Conservation (phyloP, 2,113 vertebrate species). For the Brienomyrus longianalis region DNA sequence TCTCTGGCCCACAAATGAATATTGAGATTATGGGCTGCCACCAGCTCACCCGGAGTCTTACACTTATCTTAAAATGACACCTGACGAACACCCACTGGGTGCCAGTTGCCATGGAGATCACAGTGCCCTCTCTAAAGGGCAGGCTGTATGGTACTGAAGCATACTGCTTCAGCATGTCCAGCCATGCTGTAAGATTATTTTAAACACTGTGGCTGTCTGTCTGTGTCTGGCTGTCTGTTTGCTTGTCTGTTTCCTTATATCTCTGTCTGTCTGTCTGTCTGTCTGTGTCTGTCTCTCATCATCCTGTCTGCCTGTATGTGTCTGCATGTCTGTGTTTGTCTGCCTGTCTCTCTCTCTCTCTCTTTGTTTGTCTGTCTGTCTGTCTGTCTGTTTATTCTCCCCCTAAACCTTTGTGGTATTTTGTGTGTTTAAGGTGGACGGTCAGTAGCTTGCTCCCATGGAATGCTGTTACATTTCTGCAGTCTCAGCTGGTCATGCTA, state of each 20-base stretch:
- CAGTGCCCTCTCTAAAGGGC: neutral
- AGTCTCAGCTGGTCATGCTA: neutral
- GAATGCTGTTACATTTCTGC: neutral
- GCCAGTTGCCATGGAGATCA: neutral
- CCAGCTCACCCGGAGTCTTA: neutral
- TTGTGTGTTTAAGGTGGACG: neutral
- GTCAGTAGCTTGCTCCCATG: neutral
- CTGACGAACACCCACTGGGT: neutral
- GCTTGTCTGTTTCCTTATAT: no score
- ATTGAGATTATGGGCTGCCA: neutral
- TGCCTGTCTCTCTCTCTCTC: neutral
- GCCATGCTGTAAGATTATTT: neutral
- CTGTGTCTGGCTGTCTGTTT: neutral
- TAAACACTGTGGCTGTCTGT: neutral
- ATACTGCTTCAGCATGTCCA: neutral
- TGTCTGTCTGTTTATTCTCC: neutral
- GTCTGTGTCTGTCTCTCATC: no score
- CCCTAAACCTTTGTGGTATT: neutral
- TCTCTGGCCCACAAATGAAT: neutral
- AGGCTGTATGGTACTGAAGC: neutral
- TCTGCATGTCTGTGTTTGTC: neutral
- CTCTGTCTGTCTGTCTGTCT: no score
- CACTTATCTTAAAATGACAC: conserved; percentile 8
- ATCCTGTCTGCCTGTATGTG: no score
- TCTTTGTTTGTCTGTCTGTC: neutral